A percentile compares a stretch with the other conserved stretches of the same genome.
Evolutionary conservation across 2,888 invertebrate genomes (phyloP).

Genomic region (Agrochola lota): DNA sequence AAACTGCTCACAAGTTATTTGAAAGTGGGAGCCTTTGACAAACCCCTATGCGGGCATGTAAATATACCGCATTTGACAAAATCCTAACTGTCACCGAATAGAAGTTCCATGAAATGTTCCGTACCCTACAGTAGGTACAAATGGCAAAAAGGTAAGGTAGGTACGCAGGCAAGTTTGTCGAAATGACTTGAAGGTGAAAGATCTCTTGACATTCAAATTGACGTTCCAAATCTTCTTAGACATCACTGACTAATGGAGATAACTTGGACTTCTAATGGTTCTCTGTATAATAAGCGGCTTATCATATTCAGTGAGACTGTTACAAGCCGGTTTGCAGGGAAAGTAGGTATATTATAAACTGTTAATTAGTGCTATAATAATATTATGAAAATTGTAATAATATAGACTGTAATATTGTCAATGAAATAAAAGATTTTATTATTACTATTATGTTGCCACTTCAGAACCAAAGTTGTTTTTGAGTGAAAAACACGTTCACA

Average conservation of each 20-base stretch:
- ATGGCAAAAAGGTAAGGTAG: background rate
- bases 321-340: background rate
- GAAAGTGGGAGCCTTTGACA: slow-evolving; percentile 36
- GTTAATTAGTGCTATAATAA: background rate
- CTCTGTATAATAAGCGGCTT: background rate
- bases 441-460: too few relatives aligned
- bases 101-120: slow-evolving; percentile 19
- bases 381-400: background rate
- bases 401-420: background rate
- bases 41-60: slow-evolving; percentile 39
- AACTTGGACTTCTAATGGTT: background rate
- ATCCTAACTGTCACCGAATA: slow-evolving; percentile 22
- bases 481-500: background rate
- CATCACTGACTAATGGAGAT: background rate
- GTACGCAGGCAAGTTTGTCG: background rate
- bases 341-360: background rate
- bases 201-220: background rate
- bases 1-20: slow-evolving; percentile 34
- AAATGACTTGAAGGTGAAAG: background rate
- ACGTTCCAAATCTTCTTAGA: background rate
- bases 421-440: background rate
- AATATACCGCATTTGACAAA: slow-evolving; percentile 45
- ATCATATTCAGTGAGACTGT: background rate
- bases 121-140: slow-evolving; percentile 2
- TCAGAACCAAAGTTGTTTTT: too few relatives aligned